These are phyloP conservation scores for Micoletzkya japonica DNA, from an alignment of 2,888 invertebrate species.

Conservation along the genomic window DNA sequence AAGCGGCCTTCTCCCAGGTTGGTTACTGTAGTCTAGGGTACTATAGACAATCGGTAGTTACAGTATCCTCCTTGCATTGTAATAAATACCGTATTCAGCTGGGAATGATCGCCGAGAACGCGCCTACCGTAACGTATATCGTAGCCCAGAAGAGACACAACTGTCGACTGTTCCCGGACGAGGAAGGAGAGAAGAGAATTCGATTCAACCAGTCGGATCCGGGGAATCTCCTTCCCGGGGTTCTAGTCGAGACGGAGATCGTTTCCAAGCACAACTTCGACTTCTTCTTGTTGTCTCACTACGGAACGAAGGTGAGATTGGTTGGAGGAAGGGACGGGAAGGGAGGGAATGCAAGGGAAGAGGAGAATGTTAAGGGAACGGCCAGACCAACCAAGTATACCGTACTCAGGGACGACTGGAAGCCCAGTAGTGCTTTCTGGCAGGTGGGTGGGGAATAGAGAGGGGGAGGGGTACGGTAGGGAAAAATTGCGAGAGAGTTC, in stretches of 20 bases:
- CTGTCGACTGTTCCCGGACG: conserved; percentile 42
- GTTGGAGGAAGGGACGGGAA: not conserved
- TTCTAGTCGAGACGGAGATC: conserved; percentile 51
- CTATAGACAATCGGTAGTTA: not conserved
- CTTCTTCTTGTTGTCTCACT: conserved; percentile 54
- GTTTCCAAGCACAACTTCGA: conserved; percentile 43
- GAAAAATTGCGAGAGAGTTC: not conserved
- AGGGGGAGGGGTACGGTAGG: not conserved
- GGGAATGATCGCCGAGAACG: conserved; percentile 25
- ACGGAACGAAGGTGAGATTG: conserved; percentile 42
- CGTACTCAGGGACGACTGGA: conserved; percentile 79
- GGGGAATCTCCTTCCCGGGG: conserved; percentile 55
- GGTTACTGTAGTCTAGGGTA: not conserved
- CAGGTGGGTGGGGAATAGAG: conserved; percentile 72
- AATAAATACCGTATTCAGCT: not conserved
- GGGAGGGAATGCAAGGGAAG: too few relatives aligned
- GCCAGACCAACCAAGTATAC: conserved; percentile 76
- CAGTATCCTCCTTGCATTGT: not conserved
- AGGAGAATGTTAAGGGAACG: conserved; percentile 51
- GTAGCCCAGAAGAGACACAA: conserved; percentile 57
- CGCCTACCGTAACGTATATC: conserved; percentile 51
- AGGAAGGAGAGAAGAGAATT: not conserved
- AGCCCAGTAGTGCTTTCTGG: conserved; percentile 76
- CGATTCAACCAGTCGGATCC: conserved; percentile 2
- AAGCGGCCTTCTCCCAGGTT: conserved; percentile 32